Base-by-base conservation (phyloP, 2,797 vertebrate species). In the Chelidonichthys spinosus region DNA sequence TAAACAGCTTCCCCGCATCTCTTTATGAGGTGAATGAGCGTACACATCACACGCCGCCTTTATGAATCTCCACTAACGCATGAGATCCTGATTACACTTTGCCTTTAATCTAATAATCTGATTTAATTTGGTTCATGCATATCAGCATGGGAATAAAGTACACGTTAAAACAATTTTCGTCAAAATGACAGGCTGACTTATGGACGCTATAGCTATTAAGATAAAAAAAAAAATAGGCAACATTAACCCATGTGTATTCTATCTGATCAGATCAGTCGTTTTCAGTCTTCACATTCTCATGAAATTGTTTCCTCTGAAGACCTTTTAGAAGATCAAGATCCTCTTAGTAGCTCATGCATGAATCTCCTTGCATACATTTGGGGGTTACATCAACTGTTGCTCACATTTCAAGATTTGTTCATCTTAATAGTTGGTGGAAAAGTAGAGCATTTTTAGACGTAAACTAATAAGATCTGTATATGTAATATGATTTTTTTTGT, bases 301-400 rank as follows among this genome's bases (percentile, higher is more conserved):
- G 56, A 69, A 78, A 76, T 56, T 73, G 47, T 77, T 82, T 63
- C n/a, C 60, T 67, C 59, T 64, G 59, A 79, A 69, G 63, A 62
- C 64, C 62, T 65, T 53, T 76, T 52, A 76, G 52, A 75, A 79
- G 64, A 81, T 79, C 66, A 73, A 78, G 53, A 71, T 78, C 62
- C 68, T 69, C 55, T 81, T n/a, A 46, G 47, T 35, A 42, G 69
- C 44, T 73, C 18, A 76, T 63, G 66, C 74, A 37, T 76, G 73
- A 42, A 74, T 76, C 79, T 71, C 81, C 84, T 90, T 84, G 52
- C 70, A 78, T 84, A 71, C 84, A 87, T 86, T 75, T 25, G 79
- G 62, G 55, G 69, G 63, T 81, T 79, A 44, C 40, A 70, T 76
- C 47, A 72, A 78, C 70, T 79, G 69, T 79, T 72, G 68, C 69